Evolutionary conservation across 2,888 invertebrate genomes (phyloP), one percentile per base, ranked within the genome.

Genomic region (Acleris literana): DNA sequence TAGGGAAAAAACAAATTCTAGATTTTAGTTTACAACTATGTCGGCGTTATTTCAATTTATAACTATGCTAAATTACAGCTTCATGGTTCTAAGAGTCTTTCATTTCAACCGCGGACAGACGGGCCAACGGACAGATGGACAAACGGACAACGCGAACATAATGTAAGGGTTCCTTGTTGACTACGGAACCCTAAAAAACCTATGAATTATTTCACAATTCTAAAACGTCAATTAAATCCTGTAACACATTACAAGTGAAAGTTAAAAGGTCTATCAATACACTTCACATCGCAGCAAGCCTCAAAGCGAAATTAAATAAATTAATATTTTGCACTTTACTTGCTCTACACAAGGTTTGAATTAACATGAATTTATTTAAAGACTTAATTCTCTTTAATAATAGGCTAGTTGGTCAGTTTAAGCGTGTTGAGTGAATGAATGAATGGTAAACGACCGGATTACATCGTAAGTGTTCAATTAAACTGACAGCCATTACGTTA

Each of bases 381-480:
- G n/a, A 2, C 7, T 46, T 46, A 46, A 17, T n/a, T 2, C 46
- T n/a, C 0, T 46, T 46, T 16, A 46, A 1, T n/a, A n/a, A n/a
- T 46, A 17, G 17, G 6, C 7, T 6, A 6, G 5, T 17, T 17
- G 46, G 46, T 16, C 43, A 6, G 4, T 22, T 55, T 59, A 29
- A 59, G 54, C 18, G 25, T 18, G 49, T 59, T 54, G 52, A 58
- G 58, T 59, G 43, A 55, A 44, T 65, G 49, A 55, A 59, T 60
- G 43, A 65, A 65, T 55, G 55, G 49, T 43, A 60, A 60, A 56
- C 17, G 64, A 55, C 43, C 49, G 22, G 60, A 60, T 65, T 65
- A 48, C 65, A 49, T 51, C 18, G 49, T 64, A 33, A 64, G 55
- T 60, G 55, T 55, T 51, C 60, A 65, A 60, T 65, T 55, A 55